Evolutionary conservation across 2,797 vertebrate genomes (phyloP), one percentile per base, ranked within the genome.

Genomic region (Leptodactylus fallax): DNA sequence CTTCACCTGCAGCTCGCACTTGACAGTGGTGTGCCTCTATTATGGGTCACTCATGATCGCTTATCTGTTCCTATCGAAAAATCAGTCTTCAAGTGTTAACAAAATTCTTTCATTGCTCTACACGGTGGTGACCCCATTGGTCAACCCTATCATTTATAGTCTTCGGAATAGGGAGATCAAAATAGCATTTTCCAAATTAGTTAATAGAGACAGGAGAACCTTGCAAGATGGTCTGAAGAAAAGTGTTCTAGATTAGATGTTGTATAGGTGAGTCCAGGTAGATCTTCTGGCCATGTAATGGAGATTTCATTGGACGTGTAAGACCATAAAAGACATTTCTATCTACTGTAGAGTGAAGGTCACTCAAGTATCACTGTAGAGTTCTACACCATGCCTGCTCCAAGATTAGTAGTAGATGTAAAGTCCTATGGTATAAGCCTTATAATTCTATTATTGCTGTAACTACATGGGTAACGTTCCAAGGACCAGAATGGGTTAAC

Each of bases 1-100:
- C 88, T 92, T 93, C 14, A 94, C 93, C 0, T 93, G 93, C n/a
- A 91, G 90, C 21, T 93, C 93, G 4, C 93, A 94, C 79, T 87
- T 94, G 0, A 85, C 91, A 6, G 92, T 93, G 49, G 92, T 93
- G 47, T 92, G 90, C 61, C 90, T 93, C 58, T 94, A 93, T 89
- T 95, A 91, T 19, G 93, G 93, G 0, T 91, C 93, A 63, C 91
- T 93, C 0, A 91, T 94, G 12, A 93, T 93, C 76, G 93, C 94
- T 89, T 94, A 93, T 76, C 91, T 92, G 19, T 87, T 92, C 19
- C 92, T 93, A n/a, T 91, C 90, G 47, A 92, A 90, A 63, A 67
- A 19, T 63, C 36, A 85, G 19, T 17, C 23, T 17, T 36, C 53
- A 17, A 81, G 56, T 21, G 36, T 85, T 14, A 72, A 88, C 76